phyloP scores from a whole-genome alignment of 1,140 invertebrate species.

The Drosophila bipectinata region DNA sequence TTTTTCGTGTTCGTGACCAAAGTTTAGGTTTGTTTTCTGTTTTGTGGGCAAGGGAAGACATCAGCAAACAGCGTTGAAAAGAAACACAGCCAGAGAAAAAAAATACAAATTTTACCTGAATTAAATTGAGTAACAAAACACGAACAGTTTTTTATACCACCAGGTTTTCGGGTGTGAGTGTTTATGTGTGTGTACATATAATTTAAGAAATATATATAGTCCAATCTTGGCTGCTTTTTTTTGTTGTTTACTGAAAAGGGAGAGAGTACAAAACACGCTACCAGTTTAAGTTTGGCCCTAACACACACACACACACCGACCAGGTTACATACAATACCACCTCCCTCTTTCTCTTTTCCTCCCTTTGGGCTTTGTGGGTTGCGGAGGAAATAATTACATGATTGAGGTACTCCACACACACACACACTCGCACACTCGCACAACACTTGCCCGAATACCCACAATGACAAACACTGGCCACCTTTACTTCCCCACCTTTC shows the following conservation, averaged over 20 bases:
- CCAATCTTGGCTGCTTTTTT: conserved; percentile 45
- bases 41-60: conserved; percentile 22
- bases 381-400: conserved; percentile 83
- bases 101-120: conserved; percentile 75
- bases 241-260: conserved; percentile 45
- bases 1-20: conserved; percentile 82
- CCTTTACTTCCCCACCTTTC: neutral
- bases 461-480: conserved; percentile 48
- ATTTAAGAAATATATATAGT: conserved; percentile 46
- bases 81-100: conserved; percentile 26
- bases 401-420: conserved; percentile 75
- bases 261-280: conserved; percentile 55
- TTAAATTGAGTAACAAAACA: conserved; percentile 83
- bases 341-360: conserved; percentile 11
- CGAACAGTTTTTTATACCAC: conserved; percentile 60
- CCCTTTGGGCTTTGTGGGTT: conserved; percentile 43
- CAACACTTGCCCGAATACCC: conserved; percentile 37
- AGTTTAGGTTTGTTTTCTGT: conserved; percentile 49
- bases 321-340: neutral
- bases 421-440: conserved; percentile 23
- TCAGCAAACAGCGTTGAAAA: conserved; percentile 35
- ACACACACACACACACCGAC: conserved; percentile 11
- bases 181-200: conserved; percentile 22
- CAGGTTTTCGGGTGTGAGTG: neutral
- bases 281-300: conserved; percentile 40